phyloP scores from a whole-genome alignment of 2,888 invertebrate genomes.

The Venustoraphidia nigricollis region DNA sequence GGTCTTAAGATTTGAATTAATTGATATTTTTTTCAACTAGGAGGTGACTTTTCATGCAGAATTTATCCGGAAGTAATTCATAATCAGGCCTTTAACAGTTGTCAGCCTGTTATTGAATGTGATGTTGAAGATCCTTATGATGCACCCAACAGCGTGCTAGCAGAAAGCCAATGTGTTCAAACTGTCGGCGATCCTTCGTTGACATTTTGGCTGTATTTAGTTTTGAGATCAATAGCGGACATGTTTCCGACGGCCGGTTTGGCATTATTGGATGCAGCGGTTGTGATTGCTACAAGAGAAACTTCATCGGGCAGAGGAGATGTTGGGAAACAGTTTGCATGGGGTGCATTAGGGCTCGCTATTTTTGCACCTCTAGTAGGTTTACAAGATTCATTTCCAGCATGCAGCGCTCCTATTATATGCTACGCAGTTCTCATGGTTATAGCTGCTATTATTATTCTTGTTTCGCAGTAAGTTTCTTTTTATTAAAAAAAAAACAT shows the following conservation, averaged over 20 bases:
- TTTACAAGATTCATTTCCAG: conserved; percentile 20
- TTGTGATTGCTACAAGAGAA: conserved; percentile 69
- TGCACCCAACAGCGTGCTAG: conserved; percentile 45
- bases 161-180: conserved; percentile 48
- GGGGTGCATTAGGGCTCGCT: conserved; percentile 58
- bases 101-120: conserved; percentile 54
- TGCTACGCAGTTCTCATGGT: conserved; percentile 38
- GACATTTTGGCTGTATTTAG: conserved; percentile 56
- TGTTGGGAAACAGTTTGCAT: conserved; percentile 61
- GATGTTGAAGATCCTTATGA: conserved; percentile 56
- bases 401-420: conserved; percentile 38
- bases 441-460: conserved; percentile 42
- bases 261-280: conserved; percentile 54
- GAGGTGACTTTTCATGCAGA: conserved; percentile 38
- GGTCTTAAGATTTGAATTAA: too few relatives aligned
- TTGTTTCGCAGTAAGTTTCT: conserved; percentile 34
- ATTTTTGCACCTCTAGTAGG: conserved; percentile 47
- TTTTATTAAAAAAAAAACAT: too few relatives aligned
- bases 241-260: conserved; percentile 60
- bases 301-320: conserved; percentile 66
- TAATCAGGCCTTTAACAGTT: conserved; percentile 24
- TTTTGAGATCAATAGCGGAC: conserved; percentile 55
- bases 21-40: conserved; percentile 20
- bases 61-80: conserved; percentile 34
- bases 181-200: conserved; percentile 44